Evolutionary conservation across 1,140 invertebrate genomes (phyloP).

Genomic region (Diprion similis): DNA sequence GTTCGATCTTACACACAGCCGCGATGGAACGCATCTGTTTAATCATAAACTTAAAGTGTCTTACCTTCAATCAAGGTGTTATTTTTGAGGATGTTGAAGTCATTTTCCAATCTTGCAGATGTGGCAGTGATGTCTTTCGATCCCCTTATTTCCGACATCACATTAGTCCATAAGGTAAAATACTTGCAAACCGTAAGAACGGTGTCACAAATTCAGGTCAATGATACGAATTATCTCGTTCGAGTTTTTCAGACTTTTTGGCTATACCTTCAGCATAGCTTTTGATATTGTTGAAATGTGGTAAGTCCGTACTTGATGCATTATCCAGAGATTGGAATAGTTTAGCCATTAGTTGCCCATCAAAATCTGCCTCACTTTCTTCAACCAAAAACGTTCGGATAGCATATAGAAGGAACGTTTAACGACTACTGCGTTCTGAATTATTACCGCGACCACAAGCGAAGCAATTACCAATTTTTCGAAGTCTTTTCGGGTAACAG

Average conservation of each 20-base stretch:
- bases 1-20: neutral
- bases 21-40: conserved; percentile 16
- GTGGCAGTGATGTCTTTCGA: conserved; percentile 16
- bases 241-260: conserved; percentile 2
- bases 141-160: neutral
- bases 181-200: conserved; percentile 14
- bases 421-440: neutral
- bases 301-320: neutral
- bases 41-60: conserved; percentile 16
- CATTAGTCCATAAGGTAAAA: conserved; percentile 23
- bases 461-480: conserved; percentile 13
- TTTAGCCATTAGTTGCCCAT: neutral
- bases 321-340: neutral
- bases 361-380: conserved; percentile 2
- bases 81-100: conserved; percentile 22
- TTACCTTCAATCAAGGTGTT: conserved; percentile 10
- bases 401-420: conserved; percentile 3
- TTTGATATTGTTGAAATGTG: conserved; percentile 6
- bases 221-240: conserved; percentile 22
- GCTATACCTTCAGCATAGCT: neutral
- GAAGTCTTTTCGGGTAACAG: conserved; percentile 3
- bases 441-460: conserved; percentile 1
- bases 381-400: conserved; percentile 9
- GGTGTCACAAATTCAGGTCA: conserved; percentile 19
- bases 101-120: conserved; percentile 20